Evolutionary conservation across 2,797 vertebrate species (phyloP).

Genomic region (Limosa lapponica): DNA sequence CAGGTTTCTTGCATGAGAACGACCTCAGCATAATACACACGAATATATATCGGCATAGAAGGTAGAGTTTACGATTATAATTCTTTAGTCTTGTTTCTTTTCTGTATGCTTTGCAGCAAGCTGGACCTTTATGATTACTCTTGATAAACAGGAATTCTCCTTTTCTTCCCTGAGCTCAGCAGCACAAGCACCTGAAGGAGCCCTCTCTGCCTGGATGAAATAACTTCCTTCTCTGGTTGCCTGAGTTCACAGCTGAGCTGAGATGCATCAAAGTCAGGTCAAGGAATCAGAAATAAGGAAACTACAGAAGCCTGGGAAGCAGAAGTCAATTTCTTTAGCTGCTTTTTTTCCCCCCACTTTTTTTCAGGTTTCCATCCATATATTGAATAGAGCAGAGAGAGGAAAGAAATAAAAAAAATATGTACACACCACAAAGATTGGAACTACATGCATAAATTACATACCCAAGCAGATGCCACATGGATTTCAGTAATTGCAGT

Average conservation of each 20-base stretch:
- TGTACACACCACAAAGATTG: not conserved
- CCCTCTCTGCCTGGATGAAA: slow-evolving; percentile 2
- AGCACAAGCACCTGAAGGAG: not conserved
- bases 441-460: not conserved
- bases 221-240: slow-evolving; percentile 42
- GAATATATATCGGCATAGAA: not conserved
- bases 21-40: not conserved
- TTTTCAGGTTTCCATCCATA: not conserved
- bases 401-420: not conserved
- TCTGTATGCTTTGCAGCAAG: slow-evolving; percentile 6
- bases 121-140: not conserved
- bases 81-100: slow-evolving; percentile 27
- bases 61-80: not conserved
- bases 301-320: not conserved
- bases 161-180: slow-evolving; percentile 6
- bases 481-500: not conserved
- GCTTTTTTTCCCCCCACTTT: rapidly evolving
- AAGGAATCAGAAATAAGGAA: slow-evolving; percentile 50
- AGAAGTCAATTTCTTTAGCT: slow-evolving; percentile 17
- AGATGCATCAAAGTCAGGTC: slow-evolving; percentile 59
- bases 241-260: not conserved
- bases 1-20: not conserved
- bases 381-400: not conserved
- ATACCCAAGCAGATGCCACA: not conserved
- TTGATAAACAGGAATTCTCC: slow-evolving; percentile 20